Conservation (phyloP, 2,797 vertebrate genomes). For the Eulemur rubriventer region DNA sequence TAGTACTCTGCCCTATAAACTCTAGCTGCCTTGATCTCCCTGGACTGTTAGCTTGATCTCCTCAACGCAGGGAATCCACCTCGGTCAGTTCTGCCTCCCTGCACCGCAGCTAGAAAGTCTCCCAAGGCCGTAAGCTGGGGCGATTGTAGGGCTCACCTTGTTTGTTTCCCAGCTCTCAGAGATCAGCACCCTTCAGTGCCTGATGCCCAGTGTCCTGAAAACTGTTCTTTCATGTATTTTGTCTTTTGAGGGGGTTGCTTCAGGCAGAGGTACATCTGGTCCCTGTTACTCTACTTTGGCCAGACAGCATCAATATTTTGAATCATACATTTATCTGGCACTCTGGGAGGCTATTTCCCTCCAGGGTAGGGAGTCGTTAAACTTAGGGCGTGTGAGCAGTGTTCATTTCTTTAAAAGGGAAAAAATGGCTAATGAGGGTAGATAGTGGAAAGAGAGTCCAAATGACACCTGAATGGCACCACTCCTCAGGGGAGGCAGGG, state of each 20-base stretch:
- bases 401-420: neutral
- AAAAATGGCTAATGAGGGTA: neutral
- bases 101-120: neutral
- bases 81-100: neutral
- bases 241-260: neutral
- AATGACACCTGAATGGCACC: neutral
- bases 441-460: neutral
- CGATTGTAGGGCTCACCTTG: neutral
- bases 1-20: neutral
- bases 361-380: neutral
- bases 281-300: neutral
- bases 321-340: neutral
- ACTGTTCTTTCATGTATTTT: neutral
- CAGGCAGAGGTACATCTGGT: neutral
- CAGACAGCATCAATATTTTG: neutral
- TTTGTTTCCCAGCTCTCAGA: neutral
- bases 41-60: neutral
- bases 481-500: neutral
- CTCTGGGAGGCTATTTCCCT: neutral
- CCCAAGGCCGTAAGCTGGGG: neutral
- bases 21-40: neutral
- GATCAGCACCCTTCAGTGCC: neutral
- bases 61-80: neutral
- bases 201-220: neutral
- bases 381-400: neutral